Evolutionary conservation across 2,888 invertebrate species (phyloP), one percentile per base, ranked within the genome.

Genomic region (Xestobium rufovillosum): DNA sequence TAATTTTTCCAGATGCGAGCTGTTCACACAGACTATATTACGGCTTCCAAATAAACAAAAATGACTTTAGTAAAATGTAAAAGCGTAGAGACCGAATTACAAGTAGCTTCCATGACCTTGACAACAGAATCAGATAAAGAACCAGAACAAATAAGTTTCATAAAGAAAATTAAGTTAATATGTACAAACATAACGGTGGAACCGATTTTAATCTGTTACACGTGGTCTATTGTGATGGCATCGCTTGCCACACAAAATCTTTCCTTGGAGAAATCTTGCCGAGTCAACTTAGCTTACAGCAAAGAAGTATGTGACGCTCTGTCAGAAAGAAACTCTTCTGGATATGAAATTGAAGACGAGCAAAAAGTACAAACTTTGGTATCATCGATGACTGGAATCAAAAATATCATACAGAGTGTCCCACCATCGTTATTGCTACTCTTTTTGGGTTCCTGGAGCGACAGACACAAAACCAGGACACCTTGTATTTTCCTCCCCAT

Each of bases 251-350:
- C 83, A 31, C 85, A 85, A 60, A 87, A 87, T 63, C 68, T 87
- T 36, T 83, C 83, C 58, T 67, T 87, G 56, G 86, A 86, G 61
- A 87, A 87, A 63, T 85, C 86, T 0, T 87, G 87, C 57, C 68
- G 85, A 42, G 85, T 86, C 1, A 87, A 87, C 61, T 69, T 86
- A 50, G 68, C 66, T 6, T 81, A 78, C 49, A 71, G 77, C 1
- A 73, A 76, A 39, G 72, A 75, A 39, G 71, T 84, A 3, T 87
- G 87, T 59, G 77, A 79, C 50, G 83, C 86, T 0, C 61, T 87
- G 19, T 75, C 81, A 0, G 68, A 71, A 28, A 70, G 84, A 52
- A 76, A 85, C 49, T 80, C 80, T 15, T 72, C 75, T 2, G 69
- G 67, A 39, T 76, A 75, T 50, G 71, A 79, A 56, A 78, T 78